Conservation (phyloP, 2,797 vertebrate species). For the Sparidentex hasta region DNA sequence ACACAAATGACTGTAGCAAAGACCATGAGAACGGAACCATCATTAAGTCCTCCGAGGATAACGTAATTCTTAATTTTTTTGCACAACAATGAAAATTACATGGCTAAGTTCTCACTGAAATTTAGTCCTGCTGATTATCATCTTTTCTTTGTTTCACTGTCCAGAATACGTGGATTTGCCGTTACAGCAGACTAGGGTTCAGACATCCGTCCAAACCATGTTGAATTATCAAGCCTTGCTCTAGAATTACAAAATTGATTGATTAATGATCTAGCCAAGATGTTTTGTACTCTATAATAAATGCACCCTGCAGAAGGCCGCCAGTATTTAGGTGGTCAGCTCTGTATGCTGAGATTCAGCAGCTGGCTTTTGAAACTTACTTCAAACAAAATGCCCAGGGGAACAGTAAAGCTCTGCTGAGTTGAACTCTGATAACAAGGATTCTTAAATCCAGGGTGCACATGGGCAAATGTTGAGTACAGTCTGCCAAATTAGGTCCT, state of each 20-base stretch:
- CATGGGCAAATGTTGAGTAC: constrained; percentile 28
- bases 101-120: constrained; percentile 25
- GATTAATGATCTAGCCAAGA: background rate
- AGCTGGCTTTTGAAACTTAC: constrained; percentile 40
- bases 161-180: constrained; percentile 3
- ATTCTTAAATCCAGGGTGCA: constrained; percentile 24
- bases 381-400: constrained; percentile 12
- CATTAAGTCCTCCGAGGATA: constrained; percentile 46
- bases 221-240: background rate
- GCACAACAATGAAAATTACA: constrained; percentile 28
- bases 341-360: constrained; percentile 25
- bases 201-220: background rate
- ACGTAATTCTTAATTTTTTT: constrained; percentile 37
- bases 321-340: constrained; percentile 7
- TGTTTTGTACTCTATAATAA: constrained; percentile 5
- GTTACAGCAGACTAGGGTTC: background rate
- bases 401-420: constrained; percentile 52
- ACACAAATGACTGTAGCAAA: constrained; percentile 62
- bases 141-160: constrained; percentile 10
- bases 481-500: constrained; percentile 40
- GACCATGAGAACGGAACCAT: constrained; percentile 64
- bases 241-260: background rate
- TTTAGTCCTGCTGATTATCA: constrained; percentile 1
- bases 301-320: background rate
- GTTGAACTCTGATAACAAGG: constrained; percentile 46